These are phyloP conservation scores for Ecliptopera silaceata DNA, from an alignment of 2,888 invertebrate genomes.

Conservation along the genomic window DNA sequence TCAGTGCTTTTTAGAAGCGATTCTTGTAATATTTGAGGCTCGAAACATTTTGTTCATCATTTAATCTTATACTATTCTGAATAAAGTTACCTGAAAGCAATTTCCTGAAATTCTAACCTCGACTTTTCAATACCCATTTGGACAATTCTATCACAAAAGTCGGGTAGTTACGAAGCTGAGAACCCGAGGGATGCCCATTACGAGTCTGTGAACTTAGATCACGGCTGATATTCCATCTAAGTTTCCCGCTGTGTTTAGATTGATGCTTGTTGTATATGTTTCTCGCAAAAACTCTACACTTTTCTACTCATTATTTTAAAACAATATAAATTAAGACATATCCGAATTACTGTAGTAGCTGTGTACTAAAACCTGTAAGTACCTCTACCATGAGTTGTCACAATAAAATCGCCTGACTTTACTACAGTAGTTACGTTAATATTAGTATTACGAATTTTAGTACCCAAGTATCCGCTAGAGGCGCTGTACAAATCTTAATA, in stretches of 20 bases:
- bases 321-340: no score
- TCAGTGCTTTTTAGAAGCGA: background rate
- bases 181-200: constrained; percentile 29
- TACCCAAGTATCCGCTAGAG: no score
- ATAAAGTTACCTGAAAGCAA: background rate
- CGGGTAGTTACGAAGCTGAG: constrained; percentile 16
- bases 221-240: constrained; percentile 33
- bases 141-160: constrained; percentile 16
- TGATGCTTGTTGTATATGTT: constrained; percentile 21
- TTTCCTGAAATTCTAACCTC: background rate
- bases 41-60: no score
- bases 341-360: no score
- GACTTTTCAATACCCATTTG: constrained; percentile 11
- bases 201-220: constrained; percentile 26
- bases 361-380: no score
- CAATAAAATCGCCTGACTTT: no score
- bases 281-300: background rate
- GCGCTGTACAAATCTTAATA: no score
- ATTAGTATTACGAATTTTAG: no score
- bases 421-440: no score
- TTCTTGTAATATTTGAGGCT: no score
- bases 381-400: no score
- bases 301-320: no score
- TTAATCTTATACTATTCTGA: background rate
- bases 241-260: constrained; percentile 25